phyloP scores from a whole-genome alignment of 2,888 invertebrate species.

The Saturnia pavonia region DNA sequence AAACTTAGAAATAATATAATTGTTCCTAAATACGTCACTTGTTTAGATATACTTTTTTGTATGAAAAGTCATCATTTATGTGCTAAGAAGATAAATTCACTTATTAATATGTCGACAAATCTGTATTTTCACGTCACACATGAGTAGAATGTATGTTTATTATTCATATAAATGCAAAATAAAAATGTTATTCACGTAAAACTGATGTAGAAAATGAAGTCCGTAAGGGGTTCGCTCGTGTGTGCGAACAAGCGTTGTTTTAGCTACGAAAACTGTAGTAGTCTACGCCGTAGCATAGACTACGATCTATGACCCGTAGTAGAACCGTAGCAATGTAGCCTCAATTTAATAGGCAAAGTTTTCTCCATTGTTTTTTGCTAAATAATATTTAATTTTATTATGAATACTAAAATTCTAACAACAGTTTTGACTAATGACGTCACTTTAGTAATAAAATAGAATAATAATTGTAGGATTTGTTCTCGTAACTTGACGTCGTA shows the following conservation, averaged over 20 bases:
- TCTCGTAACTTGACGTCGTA: neutral
- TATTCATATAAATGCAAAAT: too few relatives aligned
- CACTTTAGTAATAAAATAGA: neutral
- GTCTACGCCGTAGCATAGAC: conserved; percentile 51
- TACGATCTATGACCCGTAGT: conserved; percentile 26
- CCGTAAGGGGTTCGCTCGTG: neutral
- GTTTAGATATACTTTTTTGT: too few relatives aligned
- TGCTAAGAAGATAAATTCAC: too few relatives aligned
- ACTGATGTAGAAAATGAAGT: neutral
- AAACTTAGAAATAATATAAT: too few relatives aligned
- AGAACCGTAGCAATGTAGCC: conserved; percentile 19
- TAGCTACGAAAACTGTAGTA: conserved; percentile 50
- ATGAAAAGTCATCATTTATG: too few relatives aligned
- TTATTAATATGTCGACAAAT: too few relatives aligned
- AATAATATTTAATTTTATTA: too few relatives aligned
- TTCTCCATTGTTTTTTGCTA: neutral
- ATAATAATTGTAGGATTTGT: neutral
- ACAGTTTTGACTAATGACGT: neutral
- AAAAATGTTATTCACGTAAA: neutral
- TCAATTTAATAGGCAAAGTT: neutral
- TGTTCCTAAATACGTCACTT: too few relatives aligned
- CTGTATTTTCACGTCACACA: too few relatives aligned
- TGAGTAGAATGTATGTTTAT: too few relatives aligned
- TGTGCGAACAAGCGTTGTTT: conserved; percentile 31
- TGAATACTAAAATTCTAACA: neutral